Evolutionary conservation across 2,888 invertebrate genomes (phyloP), one percentile per base, ranked within the genome.

Genomic region (Dione vanillae): DNA sequence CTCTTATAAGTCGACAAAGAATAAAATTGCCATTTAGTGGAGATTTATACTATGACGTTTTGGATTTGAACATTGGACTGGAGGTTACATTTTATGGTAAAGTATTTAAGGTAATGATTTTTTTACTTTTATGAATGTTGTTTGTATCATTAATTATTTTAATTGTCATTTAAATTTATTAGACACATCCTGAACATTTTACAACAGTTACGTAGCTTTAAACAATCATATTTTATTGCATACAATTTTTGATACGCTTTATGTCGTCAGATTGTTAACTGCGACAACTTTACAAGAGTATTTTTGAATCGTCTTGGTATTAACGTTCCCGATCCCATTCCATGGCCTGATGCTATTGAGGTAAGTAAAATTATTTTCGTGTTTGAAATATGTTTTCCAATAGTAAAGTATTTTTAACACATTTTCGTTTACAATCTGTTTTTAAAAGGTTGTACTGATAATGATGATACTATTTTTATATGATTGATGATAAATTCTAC

Each of bases 221-320:
- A 47, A 47, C 10, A 47, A 16, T 37, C 8, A 37, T 47, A 0
- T 47, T 10, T 47, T 47, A 19, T 19, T 3, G n/a, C 2, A 16
- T 47, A 2, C n/a, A 19, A 7, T 51, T 47, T 16, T 59, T n/a
- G 0, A 20, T 14, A 9, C 43, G 12, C 51, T 40, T 41, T 71
- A 59, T 69, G 64, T 72, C 75, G 95, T 82, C 95, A 97, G 92
- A 96, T 99, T 65, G 95, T 96, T 0, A 95, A 96, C 78, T 98
- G 98, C 83, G 98, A 99, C 84, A 94, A 95, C 76, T 98, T 98
- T 83, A 98, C 98, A 0, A 93, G 97, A 75, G 95, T 95, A 66
- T 98, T 98, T 86, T 89, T 98, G 8, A 96, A 96, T 83, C 95
- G 97, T 58, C 95, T 97, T 67, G 98, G 98, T 3, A 96, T 98